phyloP scores from a whole-genome alignment of 1,140 invertebrate genomes.

The Papilio helenus region DNA sequence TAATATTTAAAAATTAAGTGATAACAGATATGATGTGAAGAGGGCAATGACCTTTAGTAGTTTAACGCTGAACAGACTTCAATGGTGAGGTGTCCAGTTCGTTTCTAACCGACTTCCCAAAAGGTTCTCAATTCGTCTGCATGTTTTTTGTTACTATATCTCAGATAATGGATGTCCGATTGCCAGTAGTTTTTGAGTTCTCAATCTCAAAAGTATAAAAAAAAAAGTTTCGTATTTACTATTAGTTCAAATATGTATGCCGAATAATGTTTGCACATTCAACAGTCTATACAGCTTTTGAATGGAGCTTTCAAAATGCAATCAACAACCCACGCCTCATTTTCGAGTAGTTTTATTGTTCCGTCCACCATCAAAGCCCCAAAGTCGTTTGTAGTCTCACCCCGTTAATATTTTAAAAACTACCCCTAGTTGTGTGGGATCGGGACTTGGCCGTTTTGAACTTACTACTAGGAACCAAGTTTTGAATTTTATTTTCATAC shows the following conservation, averaged over 20 bases:
- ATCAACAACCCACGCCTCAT: conserved; percentile 37
- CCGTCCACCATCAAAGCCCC: conserved; percentile 17
- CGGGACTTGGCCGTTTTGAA: background rate
- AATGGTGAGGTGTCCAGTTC: background rate
- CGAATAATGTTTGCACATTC: conserved; percentile 24
- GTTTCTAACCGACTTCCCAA: too few relatives aligned
- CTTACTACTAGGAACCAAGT: background rate
- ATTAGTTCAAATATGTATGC: background rate
- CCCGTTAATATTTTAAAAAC: conserved; percentile 24
- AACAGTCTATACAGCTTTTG: conserved; percentile 8
- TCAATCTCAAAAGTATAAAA: too few relatives aligned
- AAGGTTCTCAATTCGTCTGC: too few relatives aligned
- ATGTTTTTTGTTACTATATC: too few relatives aligned
- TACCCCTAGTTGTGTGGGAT: background rate
- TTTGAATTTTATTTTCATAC: background rate
- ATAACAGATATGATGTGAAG: too few relatives aligned
- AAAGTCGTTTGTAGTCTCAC: conserved; percentile 28
- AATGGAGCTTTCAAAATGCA: conserved; percentile 34
- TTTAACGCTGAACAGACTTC: background rate
- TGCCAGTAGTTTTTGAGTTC: too few relatives aligned
- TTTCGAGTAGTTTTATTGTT: conserved; percentile 35
- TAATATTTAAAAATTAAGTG: too few relatives aligned
- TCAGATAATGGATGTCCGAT: too few relatives aligned
- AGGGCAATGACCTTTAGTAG: too few relatives aligned
- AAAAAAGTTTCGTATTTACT: too few relatives aligned